Conservation (phyloP, 2,888 invertebrate species). For the Diarsia brunnea region DNA sequence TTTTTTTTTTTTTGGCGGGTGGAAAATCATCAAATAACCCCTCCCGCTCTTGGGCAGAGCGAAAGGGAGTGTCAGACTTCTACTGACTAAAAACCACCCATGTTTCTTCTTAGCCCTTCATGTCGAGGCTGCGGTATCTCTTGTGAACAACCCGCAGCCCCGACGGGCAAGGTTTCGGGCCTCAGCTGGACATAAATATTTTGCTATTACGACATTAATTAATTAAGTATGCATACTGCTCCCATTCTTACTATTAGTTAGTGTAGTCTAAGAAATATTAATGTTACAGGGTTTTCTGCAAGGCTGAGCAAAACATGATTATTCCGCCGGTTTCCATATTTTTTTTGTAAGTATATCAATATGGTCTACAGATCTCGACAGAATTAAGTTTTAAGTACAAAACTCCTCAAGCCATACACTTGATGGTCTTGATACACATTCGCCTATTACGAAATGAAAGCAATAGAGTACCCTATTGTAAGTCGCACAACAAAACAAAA, state of each 20-base stretch:
- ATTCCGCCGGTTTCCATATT: not conserved
- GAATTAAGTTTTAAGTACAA: conserved; percentile 1
- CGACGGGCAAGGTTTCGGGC: too few species aligned
- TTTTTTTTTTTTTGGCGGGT: too few species aligned
- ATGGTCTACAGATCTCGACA: not conserved
- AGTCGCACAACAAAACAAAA: conserved; percentile 24
- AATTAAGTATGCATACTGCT: not conserved
- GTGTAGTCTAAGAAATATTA: not conserved
- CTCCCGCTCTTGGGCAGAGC: too few species aligned
- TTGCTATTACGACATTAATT: not conserved
- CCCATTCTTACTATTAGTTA: not conserved
- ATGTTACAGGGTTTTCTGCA: not conserved
- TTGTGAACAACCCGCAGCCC: too few species aligned
- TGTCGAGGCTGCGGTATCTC: too few species aligned
- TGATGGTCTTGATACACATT: conserved; percentile 23
- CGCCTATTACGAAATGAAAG: conserved; percentile 23
- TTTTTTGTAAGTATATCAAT: not conserved
- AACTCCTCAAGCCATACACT: not conserved
- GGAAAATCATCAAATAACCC: too few species aligned
- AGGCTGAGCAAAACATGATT: not conserved
- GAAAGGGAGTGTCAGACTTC: too few species aligned
- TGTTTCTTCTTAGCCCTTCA: too few species aligned
- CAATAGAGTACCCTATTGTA: conserved; percentile 36
- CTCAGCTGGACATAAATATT: too few species aligned
- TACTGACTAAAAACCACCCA: too few species aligned